phyloP scores from a whole-genome alignment of 1,140 invertebrate species.

The Fopius arisanus region DNA sequence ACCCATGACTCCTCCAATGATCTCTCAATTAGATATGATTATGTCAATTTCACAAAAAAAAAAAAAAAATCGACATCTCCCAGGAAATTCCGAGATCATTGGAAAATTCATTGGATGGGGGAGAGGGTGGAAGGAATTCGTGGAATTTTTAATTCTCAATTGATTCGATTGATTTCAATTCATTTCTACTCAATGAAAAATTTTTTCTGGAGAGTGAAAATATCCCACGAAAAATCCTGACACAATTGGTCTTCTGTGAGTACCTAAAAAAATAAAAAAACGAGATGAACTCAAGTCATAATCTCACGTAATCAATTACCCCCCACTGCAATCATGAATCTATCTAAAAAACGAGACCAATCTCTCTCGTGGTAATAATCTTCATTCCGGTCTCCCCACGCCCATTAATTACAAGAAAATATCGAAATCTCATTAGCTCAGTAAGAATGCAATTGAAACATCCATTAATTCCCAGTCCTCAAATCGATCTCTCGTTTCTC shows the following conservation, averaged over 20 bases:
- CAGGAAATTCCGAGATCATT: background rate
- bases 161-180: too few species aligned
- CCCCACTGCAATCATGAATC: background rate
- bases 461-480: background rate
- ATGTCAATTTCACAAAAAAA: too few species aligned
- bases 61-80: too few species aligned
- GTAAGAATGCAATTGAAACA: background rate
- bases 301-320: slow-evolving; percentile 8
- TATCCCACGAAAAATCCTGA: too few species aligned
- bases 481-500: slow-evolving; percentile 2
- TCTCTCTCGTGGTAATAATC: background rate
- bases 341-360: background rate
- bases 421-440: slow-evolving; percentile 9
- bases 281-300: background rate
- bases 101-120: too few species aligned
- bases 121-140: too few species aligned
- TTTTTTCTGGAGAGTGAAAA: too few species aligned
- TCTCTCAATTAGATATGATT: slow-evolving; percentile 20
- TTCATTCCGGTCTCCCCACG: background rate
- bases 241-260: too few species aligned
- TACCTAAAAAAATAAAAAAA: too few species aligned
- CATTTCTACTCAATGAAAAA: too few species aligned
- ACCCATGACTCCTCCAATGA: background rate
- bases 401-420: slow-evolving; percentile 1
- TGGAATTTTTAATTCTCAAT: too few species aligned